Base-by-base conservation (phyloP, 2,113 vertebrate genomes). In the Abramis brama region DNA sequence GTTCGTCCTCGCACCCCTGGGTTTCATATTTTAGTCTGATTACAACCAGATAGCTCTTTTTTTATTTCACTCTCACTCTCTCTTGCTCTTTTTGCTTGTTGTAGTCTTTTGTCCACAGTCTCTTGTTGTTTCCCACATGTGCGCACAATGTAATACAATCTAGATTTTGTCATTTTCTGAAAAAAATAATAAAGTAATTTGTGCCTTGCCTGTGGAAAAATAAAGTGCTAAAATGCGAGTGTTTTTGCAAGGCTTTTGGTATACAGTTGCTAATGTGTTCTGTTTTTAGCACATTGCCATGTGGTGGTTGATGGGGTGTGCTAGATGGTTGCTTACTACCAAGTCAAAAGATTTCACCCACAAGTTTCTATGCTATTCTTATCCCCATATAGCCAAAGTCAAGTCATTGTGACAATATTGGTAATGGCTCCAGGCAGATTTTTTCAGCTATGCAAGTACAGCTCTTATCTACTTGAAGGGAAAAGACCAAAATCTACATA, bases 11-110 rank as follows among this genome's bases (percentile, higher is more conserved):
- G 39, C 0, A 17, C 57, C 84, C 70, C 52, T 59, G 82, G 82
- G 68, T 73, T 74, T 75, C 36, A 55, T 52, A 70, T 84, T 39
- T 8, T 9, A 36, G 33, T 23, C 33, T 33, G 47, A 74, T 77
- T 50, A 77, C 50, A 77, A 57, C 75, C 73, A 76, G 73, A 76
- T 68, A n/a, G 2, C 17, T 55, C 68, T 59, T 43, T 50, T 43
- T 36, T 27, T 33, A 10, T 25, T 30, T 68, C 15, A 21, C 68
- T 43, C 15, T 30, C 47, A 1, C 45, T 52, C 47, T 52, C 64
- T 45, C 25, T 33, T 60, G 27, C 8, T 30, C n/a, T 60, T 5
- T 66, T 59, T 55, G 13, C 25, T 23, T 52, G 11, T 36, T 73
- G 43, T 74, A 74, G 71, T 74, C 23, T 47, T 74, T 74, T 39